Evolutionary conservation across 2,888 invertebrate genomes (phyloP).

Genomic region (Gari tellinella): DNA sequence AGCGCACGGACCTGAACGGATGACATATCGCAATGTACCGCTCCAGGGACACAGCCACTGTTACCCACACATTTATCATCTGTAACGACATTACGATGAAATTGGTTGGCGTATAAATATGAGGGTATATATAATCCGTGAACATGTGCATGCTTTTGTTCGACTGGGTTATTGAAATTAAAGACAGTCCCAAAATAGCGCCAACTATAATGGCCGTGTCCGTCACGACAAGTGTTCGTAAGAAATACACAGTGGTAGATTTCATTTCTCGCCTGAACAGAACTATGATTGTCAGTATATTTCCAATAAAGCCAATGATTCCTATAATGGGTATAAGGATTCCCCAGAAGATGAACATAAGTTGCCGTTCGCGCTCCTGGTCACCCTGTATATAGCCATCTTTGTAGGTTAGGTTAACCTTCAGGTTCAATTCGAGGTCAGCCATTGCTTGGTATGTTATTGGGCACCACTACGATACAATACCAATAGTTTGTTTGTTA

Average conservation of each 20-base stretch:
- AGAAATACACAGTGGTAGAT: slow-evolving; percentile 77
- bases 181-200: slow-evolving; percentile 61
- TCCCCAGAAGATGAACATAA: slow-evolving; percentile 78
- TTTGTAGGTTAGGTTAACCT: slow-evolving; percentile 73
- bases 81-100: slow-evolving; percentile 79
- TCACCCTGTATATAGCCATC: slow-evolving; percentile 65
- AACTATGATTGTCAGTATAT: slow-evolving; percentile 79
- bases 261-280: slow-evolving; percentile 80
- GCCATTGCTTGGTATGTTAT: slow-evolving; percentile 16
- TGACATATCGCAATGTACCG: slow-evolving; percentile 81
- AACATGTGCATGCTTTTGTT: slow-evolving; percentile 67
- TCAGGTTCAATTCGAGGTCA: slow-evolving; percentile 70
- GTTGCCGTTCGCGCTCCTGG: slow-evolving; percentile 48
- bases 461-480: too few relatives aligned
- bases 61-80: slow-evolving; percentile 80
- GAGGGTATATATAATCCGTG: slow-evolving; percentile 73
- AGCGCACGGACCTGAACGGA: slow-evolving; percentile 76
- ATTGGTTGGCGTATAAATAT: slow-evolving; percentile 76
- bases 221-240: slow-evolving; percentile 76
- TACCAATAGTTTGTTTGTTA: too few relatives aligned
- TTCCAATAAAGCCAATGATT: slow-evolving; percentile 77
- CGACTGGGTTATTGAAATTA: slow-evolving; percentile 65
- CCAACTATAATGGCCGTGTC: slow-evolving; percentile 74
- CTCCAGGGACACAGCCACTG: slow-evolving; percentile 80
- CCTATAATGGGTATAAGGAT: slow-evolving; percentile 75